Evolutionary conservation across 2,797 vertebrate genomes (phyloP).

Genomic region (Melanotaenia boesemani): DNA sequence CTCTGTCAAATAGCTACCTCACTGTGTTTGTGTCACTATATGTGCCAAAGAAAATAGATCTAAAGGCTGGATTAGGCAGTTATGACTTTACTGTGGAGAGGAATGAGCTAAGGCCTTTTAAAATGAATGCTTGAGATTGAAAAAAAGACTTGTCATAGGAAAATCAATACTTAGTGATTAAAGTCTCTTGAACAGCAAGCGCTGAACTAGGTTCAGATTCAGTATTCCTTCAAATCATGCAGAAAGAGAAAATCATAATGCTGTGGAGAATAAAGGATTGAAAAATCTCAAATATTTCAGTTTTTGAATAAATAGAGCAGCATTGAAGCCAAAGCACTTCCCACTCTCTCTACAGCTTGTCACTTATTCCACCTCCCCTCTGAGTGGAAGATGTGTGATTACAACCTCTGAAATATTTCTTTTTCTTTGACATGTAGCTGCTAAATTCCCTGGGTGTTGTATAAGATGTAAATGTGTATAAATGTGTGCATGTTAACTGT

Average conservation of each 20-base stretch:
- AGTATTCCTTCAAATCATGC: conserved; percentile 61
- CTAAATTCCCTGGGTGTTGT: neutral
- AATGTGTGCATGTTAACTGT: neutral
- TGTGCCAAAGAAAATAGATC: conserved; percentile 30
- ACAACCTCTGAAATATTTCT: conserved; percentile 8
- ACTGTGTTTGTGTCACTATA: conserved; percentile 28
- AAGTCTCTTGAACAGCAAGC: conserved; percentile 33
- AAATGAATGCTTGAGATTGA: conserved; percentile 26
- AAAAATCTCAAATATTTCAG: conserved; percentile 58
- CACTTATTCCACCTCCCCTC: conserved; percentile 46
- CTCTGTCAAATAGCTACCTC: conserved; percentile 40
- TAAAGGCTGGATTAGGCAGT: conserved; percentile 42
- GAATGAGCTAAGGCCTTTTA: conserved; percentile 5
- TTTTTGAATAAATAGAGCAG: conserved; percentile 62
- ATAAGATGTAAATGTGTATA: neutral
- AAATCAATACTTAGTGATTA: conserved; percentile 56
- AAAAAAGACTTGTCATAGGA: conserved; percentile 43
- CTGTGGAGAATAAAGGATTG: conserved; percentile 58
- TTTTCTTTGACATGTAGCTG: conserved; percentile 31
- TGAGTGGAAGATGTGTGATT: conserved; percentile 37
- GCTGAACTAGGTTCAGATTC: conserved; percentile 50
- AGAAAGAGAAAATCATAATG: conserved; percentile 57
- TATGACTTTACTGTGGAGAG: conserved; percentile 37
- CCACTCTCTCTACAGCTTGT: conserved; percentile 50
- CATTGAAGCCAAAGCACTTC: conserved; percentile 39